Evolutionary conservation across 2,797 vertebrate genomes (phyloP).

Genomic region (Typhlichthys subterraneus): DNA sequence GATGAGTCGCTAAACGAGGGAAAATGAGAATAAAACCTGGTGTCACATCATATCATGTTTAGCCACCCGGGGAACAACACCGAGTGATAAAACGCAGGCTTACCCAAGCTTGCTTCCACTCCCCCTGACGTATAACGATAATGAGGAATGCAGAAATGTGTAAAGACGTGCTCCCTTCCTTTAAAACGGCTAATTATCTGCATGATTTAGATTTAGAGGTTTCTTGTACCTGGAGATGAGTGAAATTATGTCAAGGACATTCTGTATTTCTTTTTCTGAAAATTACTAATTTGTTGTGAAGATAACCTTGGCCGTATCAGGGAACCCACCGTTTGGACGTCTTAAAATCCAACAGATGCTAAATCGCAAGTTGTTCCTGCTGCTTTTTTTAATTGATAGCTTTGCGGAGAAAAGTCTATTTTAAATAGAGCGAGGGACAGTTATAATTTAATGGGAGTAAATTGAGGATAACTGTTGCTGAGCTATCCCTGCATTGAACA

Average conservation of each 20-base stretch:
- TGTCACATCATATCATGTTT: constrained; percentile 39
- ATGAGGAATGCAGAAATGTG: constrained; percentile 28
- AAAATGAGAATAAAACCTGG: constrained; percentile 51
- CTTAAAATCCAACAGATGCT: neutral
- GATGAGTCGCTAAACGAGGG: constrained; percentile 39
- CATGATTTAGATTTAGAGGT: constrained; percentile 31
- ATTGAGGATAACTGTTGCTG: constrained; percentile 13
- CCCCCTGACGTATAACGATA: constrained; percentile 43
- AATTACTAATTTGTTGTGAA: neutral
- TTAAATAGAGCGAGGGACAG: constrained; percentile 33
- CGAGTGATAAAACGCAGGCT: constrained; percentile 41
- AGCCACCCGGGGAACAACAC: constrained; percentile 27
- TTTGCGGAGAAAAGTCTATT: constrained; percentile 15
- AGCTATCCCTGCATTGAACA: constrained; percentile 20
- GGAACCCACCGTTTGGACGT: neutral
- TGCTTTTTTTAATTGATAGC: constrained; percentile 33
- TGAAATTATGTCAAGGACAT: constrained; percentile 6
- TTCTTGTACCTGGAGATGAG: constrained; percentile 18
- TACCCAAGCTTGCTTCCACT: constrained; percentile 46
- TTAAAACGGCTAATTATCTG: constrained; percentile 32
- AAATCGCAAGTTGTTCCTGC: neutral
- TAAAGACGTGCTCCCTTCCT: constrained; percentile 5
- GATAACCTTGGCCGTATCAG: constrained; percentile 15
- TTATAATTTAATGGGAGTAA: constrained; percentile 57
- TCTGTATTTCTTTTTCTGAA: neutral